phyloP scores from a whole-genome alignment of 1,140 invertebrate species.

The Zaprionus ornatus region DNA sequence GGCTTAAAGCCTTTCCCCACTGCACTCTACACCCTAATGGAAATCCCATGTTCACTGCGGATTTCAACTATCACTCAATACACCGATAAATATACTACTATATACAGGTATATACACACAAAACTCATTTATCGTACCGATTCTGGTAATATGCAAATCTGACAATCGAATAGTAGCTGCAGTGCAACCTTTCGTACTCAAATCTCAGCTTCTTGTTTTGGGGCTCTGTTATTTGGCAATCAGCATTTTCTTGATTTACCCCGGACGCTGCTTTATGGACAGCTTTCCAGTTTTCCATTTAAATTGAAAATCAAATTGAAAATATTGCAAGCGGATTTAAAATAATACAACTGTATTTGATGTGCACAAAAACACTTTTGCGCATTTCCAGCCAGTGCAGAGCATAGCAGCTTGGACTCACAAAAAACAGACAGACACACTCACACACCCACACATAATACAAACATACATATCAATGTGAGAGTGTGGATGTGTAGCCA shows the following conservation, averaged over 20 bases:
- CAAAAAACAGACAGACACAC: constrained; percentile 35
- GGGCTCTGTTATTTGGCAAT: constrained; percentile 3
- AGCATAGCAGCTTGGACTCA: constrained; percentile 21
- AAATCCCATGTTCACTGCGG: not conserved
- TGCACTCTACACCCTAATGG: not conserved
- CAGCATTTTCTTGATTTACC: constrained; percentile 29
- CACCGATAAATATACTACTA: not conserved
- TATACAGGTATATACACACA: not conserved
- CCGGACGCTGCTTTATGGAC: not conserved
- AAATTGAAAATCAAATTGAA: constrained; percentile 78
- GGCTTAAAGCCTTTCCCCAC: not conserved
- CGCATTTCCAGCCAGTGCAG: constrained; percentile 53
- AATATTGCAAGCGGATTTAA: constrained; percentile 80
- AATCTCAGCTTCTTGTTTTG: not conserved
- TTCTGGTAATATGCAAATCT: constrained; percentile 15
- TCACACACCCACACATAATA: constrained; percentile 13
- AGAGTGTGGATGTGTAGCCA: not conserved
- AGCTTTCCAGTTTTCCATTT: constrained; percentile 58
- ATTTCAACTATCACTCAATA: not conserved
- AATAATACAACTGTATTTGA: constrained; percentile 73
- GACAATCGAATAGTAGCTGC: not conserved
- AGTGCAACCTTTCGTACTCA: not conserved
- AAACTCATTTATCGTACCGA: not conserved
- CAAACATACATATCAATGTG: too few relatives aligned
- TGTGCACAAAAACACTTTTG: constrained; percentile 69